Evolutionary conservation across 35 echinoderm and acorn worm genomes (phyloP).

Genomic region (Ophiothrix spiculata): DNA sequence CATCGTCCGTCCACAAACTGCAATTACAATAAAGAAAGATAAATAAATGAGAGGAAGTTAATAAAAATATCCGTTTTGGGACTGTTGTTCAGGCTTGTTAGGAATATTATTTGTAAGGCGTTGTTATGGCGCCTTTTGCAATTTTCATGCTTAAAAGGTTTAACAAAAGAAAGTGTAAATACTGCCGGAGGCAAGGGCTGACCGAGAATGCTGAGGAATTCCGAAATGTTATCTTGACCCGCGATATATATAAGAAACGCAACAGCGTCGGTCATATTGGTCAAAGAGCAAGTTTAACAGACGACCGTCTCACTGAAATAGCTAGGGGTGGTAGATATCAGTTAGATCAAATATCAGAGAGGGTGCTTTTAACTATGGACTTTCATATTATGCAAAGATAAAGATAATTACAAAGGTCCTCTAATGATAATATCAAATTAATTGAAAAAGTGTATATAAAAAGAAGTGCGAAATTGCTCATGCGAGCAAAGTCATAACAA

Average conservation of each 20-base stretch:
- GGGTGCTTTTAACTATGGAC: too few species aligned
- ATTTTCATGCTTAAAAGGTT: neutral
- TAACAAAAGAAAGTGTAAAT: neutral
- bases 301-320: too few species aligned
- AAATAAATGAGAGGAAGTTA: neutral
- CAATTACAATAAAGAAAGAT: neutral
- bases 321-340: too few species aligned
- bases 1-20: slow-evolving; percentile 55
- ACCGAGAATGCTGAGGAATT: neutral
- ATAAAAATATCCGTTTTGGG: neutral
- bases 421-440: too few species aligned
- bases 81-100: neutral
- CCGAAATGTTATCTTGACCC: neutral
- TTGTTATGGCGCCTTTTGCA: neutral
- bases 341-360: too few species aligned
- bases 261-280: neutral
- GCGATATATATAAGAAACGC: neutral
- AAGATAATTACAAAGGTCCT: too few species aligned
- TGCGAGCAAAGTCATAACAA: too few species aligned
- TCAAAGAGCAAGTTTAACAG: too few species aligned
- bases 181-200: neutral
- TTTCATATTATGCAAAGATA: too few species aligned
- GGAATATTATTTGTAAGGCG: neutral
- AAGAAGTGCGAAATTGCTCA: too few species aligned
- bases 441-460: too few species aligned